Conservation (phyloP, 2,797 vertebrate genomes). For the Liasis olivaceus region DNA sequence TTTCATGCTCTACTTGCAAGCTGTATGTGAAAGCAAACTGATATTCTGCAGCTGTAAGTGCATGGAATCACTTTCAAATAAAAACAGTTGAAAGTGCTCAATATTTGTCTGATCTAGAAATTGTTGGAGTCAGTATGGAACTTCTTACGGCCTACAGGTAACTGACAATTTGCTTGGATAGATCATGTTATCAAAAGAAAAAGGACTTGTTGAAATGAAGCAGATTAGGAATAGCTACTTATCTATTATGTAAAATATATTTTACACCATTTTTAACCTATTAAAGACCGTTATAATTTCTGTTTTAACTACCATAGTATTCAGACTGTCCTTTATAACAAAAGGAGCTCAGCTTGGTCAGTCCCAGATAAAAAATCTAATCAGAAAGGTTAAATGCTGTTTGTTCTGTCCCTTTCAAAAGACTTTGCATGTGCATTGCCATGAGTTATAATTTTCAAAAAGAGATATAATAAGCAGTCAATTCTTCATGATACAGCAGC, state of each 20-base stretch:
- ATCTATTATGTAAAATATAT: not conserved
- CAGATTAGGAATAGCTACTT: not conserved
- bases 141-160: not conserved
- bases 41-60: not conserved
- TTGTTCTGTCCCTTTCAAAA: not conserved
- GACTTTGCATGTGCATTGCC: not conserved
- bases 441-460: not conserved
- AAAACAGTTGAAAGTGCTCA: not conserved
- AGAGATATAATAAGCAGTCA: not conserved
- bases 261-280: constrained; percentile 40
- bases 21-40: not conserved
- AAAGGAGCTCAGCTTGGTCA: not conserved
- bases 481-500: not conserved
- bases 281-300: constrained; percentile 58
- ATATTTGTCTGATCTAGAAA: not conserved
- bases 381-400: not conserved
- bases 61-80: not conserved
- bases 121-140: not conserved
- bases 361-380: not conserved
- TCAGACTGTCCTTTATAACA: not conserved
- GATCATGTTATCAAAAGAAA: not conserved
- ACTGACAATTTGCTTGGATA: constrained; percentile 19
- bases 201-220: not conserved
- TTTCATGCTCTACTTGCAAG: not conserved
- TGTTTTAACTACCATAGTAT: constrained; percentile 23